phyloP scores from a whole-genome alignment of 2,797 vertebrate genomes.

The Gallinago solitaria region DNA sequence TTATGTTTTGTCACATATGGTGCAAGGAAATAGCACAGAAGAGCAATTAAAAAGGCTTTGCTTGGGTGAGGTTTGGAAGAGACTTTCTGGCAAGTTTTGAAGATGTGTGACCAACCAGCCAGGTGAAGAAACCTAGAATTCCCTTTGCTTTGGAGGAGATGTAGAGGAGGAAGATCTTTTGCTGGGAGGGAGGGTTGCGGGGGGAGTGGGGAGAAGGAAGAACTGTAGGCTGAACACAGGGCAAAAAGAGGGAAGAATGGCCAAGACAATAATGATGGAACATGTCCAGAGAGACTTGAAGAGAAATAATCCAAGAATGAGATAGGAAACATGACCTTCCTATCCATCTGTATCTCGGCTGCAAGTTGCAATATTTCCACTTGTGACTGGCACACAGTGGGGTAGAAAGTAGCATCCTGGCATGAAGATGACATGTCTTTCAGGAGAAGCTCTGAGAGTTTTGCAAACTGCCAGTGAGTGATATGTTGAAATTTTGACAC shows the following conservation, averaged over 20 bases:
- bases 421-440: neutral
- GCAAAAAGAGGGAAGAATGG: neutral
- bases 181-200: neutral
- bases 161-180: neutral
- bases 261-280: neutral
- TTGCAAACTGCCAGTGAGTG: neutral
- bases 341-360: neutral
- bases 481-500: neutral
- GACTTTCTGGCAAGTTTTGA: neutral
- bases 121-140: neutral
- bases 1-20: neutral
- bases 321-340: neutral
- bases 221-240: neutral
- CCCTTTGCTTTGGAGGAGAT: neutral
- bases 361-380: neutral
- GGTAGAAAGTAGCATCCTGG: neutral
- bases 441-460: neutral
- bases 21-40: neutral
- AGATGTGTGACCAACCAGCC: neutral
- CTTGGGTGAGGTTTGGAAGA: neutral
- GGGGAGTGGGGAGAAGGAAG: too few relatives aligned
- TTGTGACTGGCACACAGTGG: neutral
- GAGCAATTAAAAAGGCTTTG: neutral
- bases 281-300: neutral
- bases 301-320: neutral